phyloP scores from a whole-genome alignment of 2,113 vertebrate genomes.

The Odocoileus virginianus region DNA sequence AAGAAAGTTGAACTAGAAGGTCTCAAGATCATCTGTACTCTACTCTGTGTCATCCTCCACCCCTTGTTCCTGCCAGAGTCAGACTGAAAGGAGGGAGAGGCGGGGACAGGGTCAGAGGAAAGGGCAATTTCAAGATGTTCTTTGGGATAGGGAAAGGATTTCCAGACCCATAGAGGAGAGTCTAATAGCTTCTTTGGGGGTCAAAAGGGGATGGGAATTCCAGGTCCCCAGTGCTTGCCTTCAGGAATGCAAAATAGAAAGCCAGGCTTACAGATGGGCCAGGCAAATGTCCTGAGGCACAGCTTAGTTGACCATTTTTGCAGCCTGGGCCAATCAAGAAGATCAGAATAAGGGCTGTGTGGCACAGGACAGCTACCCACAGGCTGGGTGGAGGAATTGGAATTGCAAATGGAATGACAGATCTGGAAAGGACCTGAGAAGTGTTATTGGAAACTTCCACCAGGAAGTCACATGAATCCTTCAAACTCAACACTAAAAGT shows the following conservation, averaged over 20 bases:
- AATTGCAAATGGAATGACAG: not conserved
- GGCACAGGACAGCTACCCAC: not conserved
- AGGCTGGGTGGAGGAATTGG: not conserved
- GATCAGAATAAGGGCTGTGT: not conserved
- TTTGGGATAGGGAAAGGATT: not conserved
- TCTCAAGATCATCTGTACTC: not conserved
- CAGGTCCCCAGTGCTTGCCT: not conserved
- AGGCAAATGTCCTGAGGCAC: not conserved
- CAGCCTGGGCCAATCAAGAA: not conserved
- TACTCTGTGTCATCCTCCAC: not conserved
- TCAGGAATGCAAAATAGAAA: not conserved
- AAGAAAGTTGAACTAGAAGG: not conserved
- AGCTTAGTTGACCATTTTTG: not conserved
- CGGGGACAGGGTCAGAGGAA: not conserved
- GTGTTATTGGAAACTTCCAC: not conserved
- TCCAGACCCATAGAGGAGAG: not conserved
- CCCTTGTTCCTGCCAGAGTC: not conserved
- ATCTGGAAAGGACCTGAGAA: not conserved
- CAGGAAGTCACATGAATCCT: not conserved
- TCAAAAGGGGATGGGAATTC: not conserved
- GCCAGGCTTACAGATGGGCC: not conserved
- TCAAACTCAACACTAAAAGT: not conserved
- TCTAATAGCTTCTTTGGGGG: not conserved
- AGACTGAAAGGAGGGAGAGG: not conserved
- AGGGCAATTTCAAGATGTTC: constrained; percentile 53